A percentile compares a stretch with the other conserved stretches of the same genome.
phyloP scores from a whole-genome alignment of 2,888 invertebrate genomes.

The Lithophane socia region DNA sequence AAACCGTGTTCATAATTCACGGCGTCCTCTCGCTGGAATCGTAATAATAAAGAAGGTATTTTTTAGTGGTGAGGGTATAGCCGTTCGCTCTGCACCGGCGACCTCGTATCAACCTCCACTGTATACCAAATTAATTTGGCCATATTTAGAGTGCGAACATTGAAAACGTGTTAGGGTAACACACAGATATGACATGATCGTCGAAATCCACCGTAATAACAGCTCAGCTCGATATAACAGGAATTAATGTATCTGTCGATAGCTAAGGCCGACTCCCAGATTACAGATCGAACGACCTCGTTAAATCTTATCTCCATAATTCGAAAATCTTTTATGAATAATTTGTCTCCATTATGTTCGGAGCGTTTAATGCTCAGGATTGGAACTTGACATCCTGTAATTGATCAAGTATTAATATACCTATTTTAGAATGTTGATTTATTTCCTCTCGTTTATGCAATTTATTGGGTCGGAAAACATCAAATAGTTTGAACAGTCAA shows the following conservation, averaged over 20 bases:
- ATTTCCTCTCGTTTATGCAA: slow-evolving; percentile 48
- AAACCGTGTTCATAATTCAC: slow-evolving; percentile 78
- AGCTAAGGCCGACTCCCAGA: slow-evolving; percentile 76
- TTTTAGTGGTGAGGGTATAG: slow-evolving; percentile 72
- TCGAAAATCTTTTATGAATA: slow-evolving; percentile 76
- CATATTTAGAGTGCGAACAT: slow-evolving; percentile 76
- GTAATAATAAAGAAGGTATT: slow-evolving; percentile 72
- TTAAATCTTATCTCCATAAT: slow-evolving; percentile 74
- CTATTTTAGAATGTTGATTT: slow-evolving; percentile 63
- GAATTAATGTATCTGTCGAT: slow-evolving; percentile 73
- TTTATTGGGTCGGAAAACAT: slow-evolving; percentile 59
- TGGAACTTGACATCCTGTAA: slow-evolving; percentile 67
- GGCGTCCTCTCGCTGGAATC: slow-evolving; percentile 75
- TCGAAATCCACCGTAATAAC: slow-evolving; percentile 51
- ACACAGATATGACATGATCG: slow-evolving; percentile 52
- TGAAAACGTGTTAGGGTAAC: slow-evolving; percentile 74
- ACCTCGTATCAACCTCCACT: slow-evolving; percentile 75
- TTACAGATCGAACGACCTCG: slow-evolving; percentile 76
- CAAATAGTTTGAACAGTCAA: slow-evolving; percentile 41
- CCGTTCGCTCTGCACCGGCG: slow-evolving; percentile 63
- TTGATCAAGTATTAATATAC: slow-evolving; percentile 62
- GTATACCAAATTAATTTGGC: slow-evolving; percentile 77
- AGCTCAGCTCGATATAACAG: slow-evolving; percentile 57
- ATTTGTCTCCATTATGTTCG: slow-evolving; percentile 74
- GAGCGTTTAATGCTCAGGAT: slow-evolving; percentile 59